A percentile compares a stretch with the other conserved stretches of the same genome.
These are phyloP conservation scores for Pristionchus pacificus DNA, from an alignment of 1,140 invertebrate genomes.

Conservation along the genomic window DNA sequence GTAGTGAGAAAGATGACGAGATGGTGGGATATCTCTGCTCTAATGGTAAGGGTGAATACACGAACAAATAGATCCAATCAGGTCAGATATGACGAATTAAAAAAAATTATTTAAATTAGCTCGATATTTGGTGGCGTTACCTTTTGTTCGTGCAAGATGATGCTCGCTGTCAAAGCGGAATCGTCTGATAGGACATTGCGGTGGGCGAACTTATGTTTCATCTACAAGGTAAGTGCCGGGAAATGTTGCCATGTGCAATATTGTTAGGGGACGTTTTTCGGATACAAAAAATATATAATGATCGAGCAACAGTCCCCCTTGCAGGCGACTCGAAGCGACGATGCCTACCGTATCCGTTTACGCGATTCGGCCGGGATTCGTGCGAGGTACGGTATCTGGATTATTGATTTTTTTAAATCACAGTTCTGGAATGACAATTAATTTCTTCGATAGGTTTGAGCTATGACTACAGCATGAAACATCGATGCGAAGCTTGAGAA, in stretches of 20 bases:
- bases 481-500: too few relatives aligned
- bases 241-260: neutral
- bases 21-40: too few relatives aligned
- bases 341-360: neutral
- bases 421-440: slow-evolving; percentile 13
- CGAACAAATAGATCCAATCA: too few relatives aligned
- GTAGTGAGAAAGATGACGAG: neutral
- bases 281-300: neutral
- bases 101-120: too few relatives aligned
- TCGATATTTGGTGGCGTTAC: too few relatives aligned
- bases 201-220: too few relatives aligned
- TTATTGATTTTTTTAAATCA: slow-evolving; percentile 4
- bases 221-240: too few relatives aligned
- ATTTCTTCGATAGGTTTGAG: slow-evolving; percentile 12
- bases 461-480: slow-evolving; percentile 14
- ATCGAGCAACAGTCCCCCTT: neutral
- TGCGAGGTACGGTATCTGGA: neutral
- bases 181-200: too few relatives aligned
- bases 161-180: too few relatives aligned
- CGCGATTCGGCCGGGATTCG: neutral
- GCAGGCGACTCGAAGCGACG: slow-evolving; percentile 1
- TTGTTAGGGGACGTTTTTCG: neutral
- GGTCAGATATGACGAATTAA: too few relatives aligned
- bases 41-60: too few relatives aligned
- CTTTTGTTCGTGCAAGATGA: too few relatives aligned